Conservation (phyloP, 1,140 invertebrate genomes). For the Drosophila aff. region DNA sequence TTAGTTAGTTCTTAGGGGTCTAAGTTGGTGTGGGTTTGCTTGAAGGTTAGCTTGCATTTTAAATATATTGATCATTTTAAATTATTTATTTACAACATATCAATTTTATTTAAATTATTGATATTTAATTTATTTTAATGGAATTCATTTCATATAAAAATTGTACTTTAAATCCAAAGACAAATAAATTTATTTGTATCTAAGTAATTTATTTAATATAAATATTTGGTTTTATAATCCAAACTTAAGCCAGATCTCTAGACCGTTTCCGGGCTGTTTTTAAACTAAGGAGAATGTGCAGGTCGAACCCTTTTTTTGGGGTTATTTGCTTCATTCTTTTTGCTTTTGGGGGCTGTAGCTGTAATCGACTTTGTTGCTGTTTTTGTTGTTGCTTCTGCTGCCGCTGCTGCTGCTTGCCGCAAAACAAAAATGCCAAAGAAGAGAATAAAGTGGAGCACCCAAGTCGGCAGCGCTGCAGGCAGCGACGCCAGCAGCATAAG, state of each 20-base stretch:
- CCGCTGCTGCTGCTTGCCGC: slow-evolving; percentile 65
- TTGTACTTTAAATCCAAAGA: not conserved
- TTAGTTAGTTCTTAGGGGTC: no score
- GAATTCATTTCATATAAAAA: not conserved
- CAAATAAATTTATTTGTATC: no score
- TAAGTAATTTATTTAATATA: not conserved
- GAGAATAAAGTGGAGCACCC: slow-evolving; percentile 79
- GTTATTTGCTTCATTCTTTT: slow-evolving; percentile 13
- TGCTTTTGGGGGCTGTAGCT: slow-evolving; percentile 64
- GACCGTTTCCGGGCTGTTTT: slow-evolving; percentile 7
- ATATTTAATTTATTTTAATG: not conserved
- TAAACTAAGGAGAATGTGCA: slow-evolving; percentile 2
- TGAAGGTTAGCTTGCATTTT: no score
- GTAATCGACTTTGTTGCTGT: slow-evolving; percentile 75
- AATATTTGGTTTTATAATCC: not conserved
- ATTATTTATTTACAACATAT: no score
- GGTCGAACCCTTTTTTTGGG: slow-evolving; percentile 1
- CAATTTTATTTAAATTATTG: not conserved
- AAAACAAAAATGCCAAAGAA: slow-evolving; percentile 72
- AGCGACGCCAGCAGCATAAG: slow-evolving; percentile 50
- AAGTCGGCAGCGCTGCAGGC: slow-evolving; percentile 60
- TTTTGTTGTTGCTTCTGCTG: slow-evolving; percentile 59
- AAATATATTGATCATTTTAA: no score
- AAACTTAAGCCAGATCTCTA: not conserved
- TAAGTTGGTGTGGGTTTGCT: no score